phyloP scores from a whole-genome alignment of 1,140 invertebrate genomes.

The Aphidius gifuensis region DNA sequence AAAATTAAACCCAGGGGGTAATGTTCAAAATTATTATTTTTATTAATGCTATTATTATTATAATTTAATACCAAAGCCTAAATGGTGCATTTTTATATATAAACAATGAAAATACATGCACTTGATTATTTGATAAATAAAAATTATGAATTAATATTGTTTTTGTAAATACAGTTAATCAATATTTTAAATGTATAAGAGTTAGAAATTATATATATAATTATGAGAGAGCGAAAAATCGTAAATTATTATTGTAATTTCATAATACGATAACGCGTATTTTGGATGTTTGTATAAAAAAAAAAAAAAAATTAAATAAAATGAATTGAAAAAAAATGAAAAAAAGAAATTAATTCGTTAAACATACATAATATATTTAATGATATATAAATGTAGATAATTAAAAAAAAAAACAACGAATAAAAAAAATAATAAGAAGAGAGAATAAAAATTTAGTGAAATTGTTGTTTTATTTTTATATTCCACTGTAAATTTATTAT shows the following conservation, averaged over 20 bases:
- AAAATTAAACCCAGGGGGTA: too few relatives aligned
- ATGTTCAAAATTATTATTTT: too few relatives aligned
- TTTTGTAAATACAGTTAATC: slow-evolving; percentile 14
- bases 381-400: slow-evolving; percentile 8
- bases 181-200: background rate
- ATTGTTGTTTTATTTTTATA: background rate
- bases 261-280: slow-evolving; percentile 19
- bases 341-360: slow-evolving; percentile 4
- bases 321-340: slow-evolving; percentile 2
- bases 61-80: slow-evolving; percentile 13
- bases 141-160: slow-evolving; percentile 27
- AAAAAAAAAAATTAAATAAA: slow-evolving; percentile 9
- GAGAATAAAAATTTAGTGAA: slow-evolving; percentile 7
- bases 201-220: too few relatives aligned
- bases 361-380: slow-evolving; percentile 7
- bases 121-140: background rate
- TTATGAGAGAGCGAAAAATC: background rate
- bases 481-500: too few relatives aligned
- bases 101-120: too few relatives aligned
- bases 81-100: too few relatives aligned
- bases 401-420: slow-evolving; percentile 11
- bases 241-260: slow-evolving; percentile 18
- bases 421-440: background rate
- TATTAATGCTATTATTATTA: too few relatives aligned
- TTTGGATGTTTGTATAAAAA: slow-evolving; percentile 27